These are phyloP conservation scores for Tachysurus fulvidraco DNA, from an alignment of 2,113 vertebrate genomes.

Conservation along the genomic window DNA sequence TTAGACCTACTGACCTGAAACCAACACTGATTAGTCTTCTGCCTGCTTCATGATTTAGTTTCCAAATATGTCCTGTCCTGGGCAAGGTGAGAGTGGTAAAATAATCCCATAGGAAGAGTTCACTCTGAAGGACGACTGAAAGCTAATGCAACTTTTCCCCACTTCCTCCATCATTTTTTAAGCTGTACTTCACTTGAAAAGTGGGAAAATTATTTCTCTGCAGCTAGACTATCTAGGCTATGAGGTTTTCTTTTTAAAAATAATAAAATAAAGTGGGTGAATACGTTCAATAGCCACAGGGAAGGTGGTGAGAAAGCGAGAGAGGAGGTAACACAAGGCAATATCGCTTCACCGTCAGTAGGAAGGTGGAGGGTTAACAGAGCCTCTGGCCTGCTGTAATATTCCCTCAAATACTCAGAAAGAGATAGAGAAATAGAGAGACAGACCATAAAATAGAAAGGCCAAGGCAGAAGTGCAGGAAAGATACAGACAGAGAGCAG, in stretches of 20 bases:
- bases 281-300: slow-evolving; percentile 27
- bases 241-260: not conserved
- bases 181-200: slow-evolving; percentile 9
- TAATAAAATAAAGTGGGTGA: slow-evolving; percentile 23
- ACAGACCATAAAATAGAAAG: slow-evolving; percentile 44
- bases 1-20: slow-evolving; percentile 23
- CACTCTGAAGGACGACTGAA: not conserved
- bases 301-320: not conserved
- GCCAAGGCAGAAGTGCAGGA: slow-evolving; percentile 44
- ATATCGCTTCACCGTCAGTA: slow-evolving; percentile 30
- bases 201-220: slow-evolving; percentile 26
- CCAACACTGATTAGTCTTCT: not conserved
- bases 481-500: slow-evolving; percentile 36
- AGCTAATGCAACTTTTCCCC: not conserved
- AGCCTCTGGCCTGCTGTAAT: slow-evolving; percentile 45
- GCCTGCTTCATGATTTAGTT: slow-evolving; percentile 17
- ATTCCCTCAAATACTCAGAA: slow-evolving; percentile 45
- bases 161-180: slow-evolving; percentile 13
- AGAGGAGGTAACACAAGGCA: not conserved
- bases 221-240: slow-evolving; percentile 17
- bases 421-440: slow-evolving; percentile 46
- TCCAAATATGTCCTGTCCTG: slow-evolving; percentile 19
- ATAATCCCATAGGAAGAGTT: not conserved
- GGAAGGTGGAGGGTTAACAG: slow-evolving; percentile 46
- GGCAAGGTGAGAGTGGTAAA: not conserved